These are phyloP conservation scores for Lacerta bilineata DNA, from an alignment of 2,797 vertebrate genomes.

Conservation along the genomic window DNA sequence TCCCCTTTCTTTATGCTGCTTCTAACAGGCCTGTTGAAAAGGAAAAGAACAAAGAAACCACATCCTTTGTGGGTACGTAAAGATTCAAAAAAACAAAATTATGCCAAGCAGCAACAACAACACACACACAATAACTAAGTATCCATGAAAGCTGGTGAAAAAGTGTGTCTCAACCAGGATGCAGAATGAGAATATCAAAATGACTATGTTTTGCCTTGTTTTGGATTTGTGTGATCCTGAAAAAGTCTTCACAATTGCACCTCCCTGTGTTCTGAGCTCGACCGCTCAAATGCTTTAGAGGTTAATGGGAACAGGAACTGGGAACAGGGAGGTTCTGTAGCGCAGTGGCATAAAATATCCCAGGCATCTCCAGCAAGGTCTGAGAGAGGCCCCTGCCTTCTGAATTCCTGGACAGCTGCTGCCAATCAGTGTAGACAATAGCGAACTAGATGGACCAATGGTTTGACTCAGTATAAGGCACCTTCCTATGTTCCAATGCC, in stretches of 20 bases:
- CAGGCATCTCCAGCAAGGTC: too few relatives aligned
- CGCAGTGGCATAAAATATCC: too few relatives aligned
- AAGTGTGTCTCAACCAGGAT: slow-evolving; percentile 11
- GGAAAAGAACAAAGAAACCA: not conserved
- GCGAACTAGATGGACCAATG: too few relatives aligned
- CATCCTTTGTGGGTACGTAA: not conserved
- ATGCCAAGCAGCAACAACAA: not conserved
- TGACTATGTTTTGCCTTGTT: not conserved
- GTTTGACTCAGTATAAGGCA: too few relatives aligned
- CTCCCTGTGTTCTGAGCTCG: not conserved
- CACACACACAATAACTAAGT: not conserved
- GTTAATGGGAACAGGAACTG: too few relatives aligned
- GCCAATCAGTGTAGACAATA: too few relatives aligned
- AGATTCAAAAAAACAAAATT: not conserved
- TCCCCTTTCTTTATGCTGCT: not conserved
- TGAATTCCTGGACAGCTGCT: too few relatives aligned
- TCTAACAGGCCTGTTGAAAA: slow-evolving; percentile 33
- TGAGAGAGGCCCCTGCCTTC: too few relatives aligned
- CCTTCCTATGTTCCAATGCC: too few relatives aligned
- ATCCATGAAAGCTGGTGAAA: not conserved
- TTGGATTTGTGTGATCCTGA: not conserved
- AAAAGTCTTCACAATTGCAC: not conserved
- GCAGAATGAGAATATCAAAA: not conserved
- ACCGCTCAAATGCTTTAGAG: too few relatives aligned
- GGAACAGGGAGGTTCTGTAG: too few relatives aligned